Conservation (phyloP, 1,140 invertebrate species). For the Papilio polytes region DNA sequence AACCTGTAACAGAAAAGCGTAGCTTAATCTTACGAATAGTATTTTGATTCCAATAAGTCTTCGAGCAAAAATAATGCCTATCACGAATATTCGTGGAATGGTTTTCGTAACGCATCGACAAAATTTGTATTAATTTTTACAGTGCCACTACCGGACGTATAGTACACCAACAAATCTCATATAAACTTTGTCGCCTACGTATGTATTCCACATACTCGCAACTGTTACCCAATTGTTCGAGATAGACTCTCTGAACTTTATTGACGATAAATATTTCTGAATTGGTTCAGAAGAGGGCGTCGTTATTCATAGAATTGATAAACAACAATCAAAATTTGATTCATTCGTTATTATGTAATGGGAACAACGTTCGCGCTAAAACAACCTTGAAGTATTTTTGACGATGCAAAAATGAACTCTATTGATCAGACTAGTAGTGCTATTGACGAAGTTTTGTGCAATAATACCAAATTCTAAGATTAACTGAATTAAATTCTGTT, state of each 20-base stretch:
- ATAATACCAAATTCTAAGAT: not conserved
- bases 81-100: too few species aligned
- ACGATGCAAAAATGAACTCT: not conserved
- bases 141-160: too few species aligned
- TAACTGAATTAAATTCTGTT: not conserved
- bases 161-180: too few species aligned
- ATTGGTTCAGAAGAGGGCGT: not conserved
- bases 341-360: conserved; percentile 27
- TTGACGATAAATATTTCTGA: not conserved
- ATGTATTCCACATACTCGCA: too few species aligned
- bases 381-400: conserved; percentile 15
- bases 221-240: too few species aligned
- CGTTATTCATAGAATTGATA: conserved; percentile 22
- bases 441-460: not conserved
- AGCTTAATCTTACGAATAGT: not conserved
- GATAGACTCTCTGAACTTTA: not conserved
- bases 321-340: conserved; percentile 21
- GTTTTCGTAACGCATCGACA: too few species aligned
- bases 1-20: not conserved
- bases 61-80: not conserved
- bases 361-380: conserved; percentile 11
- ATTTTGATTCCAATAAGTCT: not conserved
- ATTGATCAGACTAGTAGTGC: not conserved
- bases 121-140: too few species aligned
- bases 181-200: too few species aligned